Evolutionary conservation across 2,888 invertebrate genomes (phyloP), one percentile per base, ranked within the genome.

Genomic region (Amiota minor): DNA sequence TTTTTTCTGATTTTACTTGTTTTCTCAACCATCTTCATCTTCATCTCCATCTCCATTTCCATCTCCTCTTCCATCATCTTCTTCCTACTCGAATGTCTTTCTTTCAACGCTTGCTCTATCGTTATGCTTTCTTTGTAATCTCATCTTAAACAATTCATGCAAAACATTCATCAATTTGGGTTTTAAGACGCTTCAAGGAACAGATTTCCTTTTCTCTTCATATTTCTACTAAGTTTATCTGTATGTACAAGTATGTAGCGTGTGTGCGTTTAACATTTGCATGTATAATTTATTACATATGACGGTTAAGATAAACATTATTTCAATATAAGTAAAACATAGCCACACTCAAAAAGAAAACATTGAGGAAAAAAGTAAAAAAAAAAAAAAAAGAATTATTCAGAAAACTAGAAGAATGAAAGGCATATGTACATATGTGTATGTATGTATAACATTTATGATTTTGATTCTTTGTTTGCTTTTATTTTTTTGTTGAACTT

Each of bases 91-190:
- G 12, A n/a, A n/a, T 53, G 12, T 12, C 8, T 64, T 64, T 14
- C 35, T 70, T 35, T 56, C 56, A 23, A 45, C 16, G 35, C n/a
- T 56, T 10, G 6, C 53, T 59, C 45, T 23, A 14, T 12, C 6
- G n/a, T 16, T 62, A 62, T 14, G 62, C 62, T 35, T 53, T n/a
- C n/a, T 53, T 35, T 12, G 35, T 45, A 11, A 62, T 53, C 53
- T 68, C 61, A 68, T 72, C 72, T 76, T 75, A 61, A 77, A 71
- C 77, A 76, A 79, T 79, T 81, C 80, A 81, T 78, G 81, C 77
- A 81, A 79, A 80, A 76, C 83, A 83, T 84, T 83, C 82, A 83
- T 83, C 85, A 84, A 83, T 80, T 80, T 77, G 73, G 76, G 77
- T 64, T 35, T 50, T 35, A 49, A 49, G 65, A 20, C 49, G 10